A percentile compares a stretch with the other conserved stretches of the same genome.
phyloP scores from a whole-genome alignment of 2,113 vertebrate species.

The Tragelaphus imberbis region DNA sequence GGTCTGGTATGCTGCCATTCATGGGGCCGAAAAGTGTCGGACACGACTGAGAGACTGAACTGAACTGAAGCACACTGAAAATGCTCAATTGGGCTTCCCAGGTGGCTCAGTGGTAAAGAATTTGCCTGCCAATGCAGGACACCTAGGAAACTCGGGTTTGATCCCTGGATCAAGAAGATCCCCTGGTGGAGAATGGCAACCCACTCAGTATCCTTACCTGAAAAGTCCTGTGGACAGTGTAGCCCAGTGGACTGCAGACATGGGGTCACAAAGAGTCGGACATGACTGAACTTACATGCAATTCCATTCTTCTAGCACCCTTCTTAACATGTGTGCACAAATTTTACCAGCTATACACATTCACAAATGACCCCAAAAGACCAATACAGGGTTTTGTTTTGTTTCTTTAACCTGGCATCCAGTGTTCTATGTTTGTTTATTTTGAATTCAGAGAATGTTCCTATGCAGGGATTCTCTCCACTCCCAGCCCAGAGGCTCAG shows the following conservation, averaged over 20 bases:
- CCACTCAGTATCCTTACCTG: not conserved
- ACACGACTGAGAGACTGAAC: fast-evolving
- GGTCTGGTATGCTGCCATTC: fast-evolving
- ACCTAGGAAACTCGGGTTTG: not conserved
- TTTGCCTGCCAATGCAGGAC: not conserved
- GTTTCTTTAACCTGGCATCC: not conserved
- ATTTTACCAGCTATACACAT: not conserved
- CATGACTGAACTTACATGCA: not conserved
- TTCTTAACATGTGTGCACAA: not conserved
- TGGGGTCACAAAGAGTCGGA: not conserved
- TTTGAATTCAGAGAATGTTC: not conserved
- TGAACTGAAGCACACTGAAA: not conserved
- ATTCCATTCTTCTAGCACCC: not conserved
- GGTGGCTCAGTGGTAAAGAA: not conserved
- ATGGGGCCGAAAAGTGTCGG: fast-evolving
- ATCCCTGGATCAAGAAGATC: not conserved
- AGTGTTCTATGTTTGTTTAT: not conserved
- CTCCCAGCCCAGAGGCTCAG: not conserved
- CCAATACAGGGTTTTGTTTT: not conserved
- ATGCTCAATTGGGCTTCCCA: not conserved
- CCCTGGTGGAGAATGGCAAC: not conserved
- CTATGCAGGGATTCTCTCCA: not conserved
- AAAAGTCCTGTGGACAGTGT: not conserved
- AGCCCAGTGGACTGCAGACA: not conserved
- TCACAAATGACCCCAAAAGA: not conserved